These are phyloP conservation scores for Rhimphoctona megacephalus DNA, from an alignment of 2,888 invertebrate genomes.

Conservation along the genomic window DNA sequence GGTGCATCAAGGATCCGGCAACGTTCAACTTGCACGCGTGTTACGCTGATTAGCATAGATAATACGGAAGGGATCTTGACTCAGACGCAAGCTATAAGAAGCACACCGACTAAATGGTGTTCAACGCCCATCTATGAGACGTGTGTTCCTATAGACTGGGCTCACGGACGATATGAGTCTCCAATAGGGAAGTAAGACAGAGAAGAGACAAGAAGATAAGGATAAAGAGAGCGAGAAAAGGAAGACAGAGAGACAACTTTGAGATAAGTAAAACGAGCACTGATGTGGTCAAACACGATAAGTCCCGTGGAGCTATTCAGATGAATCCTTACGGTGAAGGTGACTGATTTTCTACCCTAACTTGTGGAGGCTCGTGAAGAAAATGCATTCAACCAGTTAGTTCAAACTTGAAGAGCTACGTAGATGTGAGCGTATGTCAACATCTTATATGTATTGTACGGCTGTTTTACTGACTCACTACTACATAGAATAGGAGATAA, in stretches of 20 bases:
- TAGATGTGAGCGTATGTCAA: slow-evolving; percentile 4
- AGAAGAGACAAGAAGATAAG: slow-evolving; percentile 14
- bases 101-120: slow-evolving; percentile 36
- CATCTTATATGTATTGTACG: background rate
- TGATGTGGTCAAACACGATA: slow-evolving; percentile 73
- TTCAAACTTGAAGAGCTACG: slow-evolving; percentile 1
- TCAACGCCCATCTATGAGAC: slow-evolving; percentile 25
- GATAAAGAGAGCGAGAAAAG: background rate
- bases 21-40: slow-evolving; percentile 69
- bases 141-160: slow-evolving; percentile 44
- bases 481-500: slow-evolving; percentile 20
- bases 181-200: background rate
- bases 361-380: background rate
- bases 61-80: slow-evolving; percentile 72
- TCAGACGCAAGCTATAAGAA: slow-evolving; percentile 51
- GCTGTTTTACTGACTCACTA: slow-evolving; percentile 15
- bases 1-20: slow-evolving; percentile 64
- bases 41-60: slow-evolving; percentile 82
- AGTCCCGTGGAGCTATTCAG: slow-evolving; percentile 60
- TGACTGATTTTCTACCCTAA: slow-evolving; percentile 18
- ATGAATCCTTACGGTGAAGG: slow-evolving; percentile 12
- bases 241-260: slow-evolving; percentile 29
- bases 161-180: slow-evolving; percentile 52
- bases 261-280: slow-evolving; percentile 73
- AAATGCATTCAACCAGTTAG: slow-evolving; percentile 17